A percentile compares a stretch with the other conserved stretches of the same genome.
These are phyloP conservation scores for Oenanthe melanoleuca DNA, from an alignment of 2,113 vertebrate genomes.

Conservation along the genomic window DNA sequence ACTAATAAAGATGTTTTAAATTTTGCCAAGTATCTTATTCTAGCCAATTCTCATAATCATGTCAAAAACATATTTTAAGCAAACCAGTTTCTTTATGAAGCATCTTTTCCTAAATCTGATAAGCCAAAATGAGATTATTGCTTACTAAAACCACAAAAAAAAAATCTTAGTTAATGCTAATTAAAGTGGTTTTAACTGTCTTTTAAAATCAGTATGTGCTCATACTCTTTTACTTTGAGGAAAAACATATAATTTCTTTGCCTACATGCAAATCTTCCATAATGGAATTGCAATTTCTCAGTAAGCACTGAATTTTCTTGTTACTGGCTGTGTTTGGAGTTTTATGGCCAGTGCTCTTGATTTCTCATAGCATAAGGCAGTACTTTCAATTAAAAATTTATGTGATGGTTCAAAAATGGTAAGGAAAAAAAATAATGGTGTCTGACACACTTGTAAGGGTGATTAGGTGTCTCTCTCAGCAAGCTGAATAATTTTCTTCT, in stretches of 20 bases:
- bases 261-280: background rate
- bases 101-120: background rate
- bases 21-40: background rate
- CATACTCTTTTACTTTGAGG: background rate
- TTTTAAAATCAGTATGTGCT: background rate
- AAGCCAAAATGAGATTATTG: background rate
- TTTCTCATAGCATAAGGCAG: background rate
- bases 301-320: background rate
- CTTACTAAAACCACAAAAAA: background rate
- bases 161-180: background rate
- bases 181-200: background rate
- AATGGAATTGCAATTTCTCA: background rate
- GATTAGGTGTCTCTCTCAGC: constrained; percentile 22
- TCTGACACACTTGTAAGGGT: constrained; percentile 5
- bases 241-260: background rate
- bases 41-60: background rate
- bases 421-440: constrained; percentile 14
- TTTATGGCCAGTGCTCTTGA: background rate
- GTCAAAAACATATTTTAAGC: background rate
- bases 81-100: background rate
- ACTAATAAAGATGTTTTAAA: background rate
- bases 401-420: background rate
- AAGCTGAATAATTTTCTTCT: constrained; percentile 9
- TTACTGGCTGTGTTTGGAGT: background rate
- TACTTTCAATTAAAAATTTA: constrained; percentile 40